Evolutionary conservation across 2,113 vertebrate genomes (phyloP).

Genomic region (Tinamus guttatus): DNA sequence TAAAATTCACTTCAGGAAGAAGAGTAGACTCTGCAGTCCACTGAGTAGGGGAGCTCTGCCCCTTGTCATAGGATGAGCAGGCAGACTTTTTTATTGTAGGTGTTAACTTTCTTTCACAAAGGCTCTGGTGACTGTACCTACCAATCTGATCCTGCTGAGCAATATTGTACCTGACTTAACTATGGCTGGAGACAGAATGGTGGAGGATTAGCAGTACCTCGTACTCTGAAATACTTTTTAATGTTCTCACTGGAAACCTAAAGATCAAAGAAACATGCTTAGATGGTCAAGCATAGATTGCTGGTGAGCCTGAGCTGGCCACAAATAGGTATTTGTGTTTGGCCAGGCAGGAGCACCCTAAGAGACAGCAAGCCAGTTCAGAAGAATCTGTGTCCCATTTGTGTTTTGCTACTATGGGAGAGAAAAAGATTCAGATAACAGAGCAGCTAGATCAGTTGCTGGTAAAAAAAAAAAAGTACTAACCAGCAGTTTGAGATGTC

Average conservation of each 20-base stretch:
- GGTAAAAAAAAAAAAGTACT: neutral
- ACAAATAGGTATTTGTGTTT: neutral
- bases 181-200: neutral
- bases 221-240: neutral
- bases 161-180: neutral
- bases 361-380: neutral
- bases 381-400: neutral
- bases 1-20: neutral
- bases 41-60: neutral
- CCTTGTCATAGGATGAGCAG: neutral
- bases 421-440: neutral
- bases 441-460: neutral
- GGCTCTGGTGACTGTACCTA: neutral
- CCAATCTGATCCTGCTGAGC: neutral
- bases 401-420: neutral
- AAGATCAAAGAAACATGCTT: neutral
- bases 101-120: neutral
- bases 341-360: neutral
- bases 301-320: neutral
- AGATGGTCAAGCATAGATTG: neutral
- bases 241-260: neutral
- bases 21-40: neutral
- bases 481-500: neutral
- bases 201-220: neutral
- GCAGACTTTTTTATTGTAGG: neutral